phyloP scores from a whole-genome alignment of 2,113 vertebrate genomes.

The Haemorhous mexicanus region DNA sequence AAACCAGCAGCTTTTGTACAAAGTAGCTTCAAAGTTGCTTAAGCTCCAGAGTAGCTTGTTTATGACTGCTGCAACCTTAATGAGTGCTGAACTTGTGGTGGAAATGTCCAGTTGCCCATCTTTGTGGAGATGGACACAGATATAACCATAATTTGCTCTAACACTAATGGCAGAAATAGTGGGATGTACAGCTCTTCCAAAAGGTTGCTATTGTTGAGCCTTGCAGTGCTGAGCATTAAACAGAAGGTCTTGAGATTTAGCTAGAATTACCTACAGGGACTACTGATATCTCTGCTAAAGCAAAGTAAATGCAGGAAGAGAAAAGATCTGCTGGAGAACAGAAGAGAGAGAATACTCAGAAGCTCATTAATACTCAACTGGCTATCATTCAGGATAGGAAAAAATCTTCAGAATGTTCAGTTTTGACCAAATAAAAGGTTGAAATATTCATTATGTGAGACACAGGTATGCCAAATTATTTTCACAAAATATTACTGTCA shows the following conservation, averaged over 20 bases:
- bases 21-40: neutral
- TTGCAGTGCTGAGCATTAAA: neutral
- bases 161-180: neutral
- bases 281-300: neutral
- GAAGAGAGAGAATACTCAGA: neutral
- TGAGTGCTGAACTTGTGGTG: neutral
- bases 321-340: neutral
- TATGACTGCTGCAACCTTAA: neutral
- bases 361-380: neutral
- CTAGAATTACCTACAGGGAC: neutral
- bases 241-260: neutral
- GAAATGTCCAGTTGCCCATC: neutral
- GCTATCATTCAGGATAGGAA: neutral
- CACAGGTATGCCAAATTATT: neutral
- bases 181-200: neutral
- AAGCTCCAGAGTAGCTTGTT: neutral
- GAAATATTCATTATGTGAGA: neutral
- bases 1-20: neutral
- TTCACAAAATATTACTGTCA: neutral
- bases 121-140: neutral
- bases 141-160: neutral
- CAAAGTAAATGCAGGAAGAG: neutral
- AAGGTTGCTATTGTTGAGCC: neutral
- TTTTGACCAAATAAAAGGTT: neutral
- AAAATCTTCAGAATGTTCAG: neutral